Evolutionary conservation across 1,140 invertebrate species (phyloP), one percentile per base, ranked within the genome.

Genomic region (Zaprionus inermis): DNA sequence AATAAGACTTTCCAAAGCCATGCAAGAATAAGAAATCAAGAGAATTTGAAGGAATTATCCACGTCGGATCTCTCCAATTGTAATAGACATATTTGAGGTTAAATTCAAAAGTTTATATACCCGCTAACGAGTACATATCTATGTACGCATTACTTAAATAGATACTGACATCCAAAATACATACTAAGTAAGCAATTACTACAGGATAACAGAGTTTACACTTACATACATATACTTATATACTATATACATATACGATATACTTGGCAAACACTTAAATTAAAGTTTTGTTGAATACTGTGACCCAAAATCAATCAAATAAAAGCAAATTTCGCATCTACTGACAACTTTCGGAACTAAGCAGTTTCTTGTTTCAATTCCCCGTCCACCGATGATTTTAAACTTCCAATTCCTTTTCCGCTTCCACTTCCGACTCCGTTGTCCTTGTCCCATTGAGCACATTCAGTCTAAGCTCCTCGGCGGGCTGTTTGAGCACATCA

Each of bases 221-320:
- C 63, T 64, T 56, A 57, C 59, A 76, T 56, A 57, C 55, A 76
- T 57, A 77, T 61, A 67, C 30, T 49, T 30, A 72, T 58, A 54
- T 34, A 61, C 54, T 41, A 28, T 57, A 54, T 65, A 67, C 22
- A 72, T 36, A 72, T 41, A 72, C 9, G 49, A 57, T 64, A 68
- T 34, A 72, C 9, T 49, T 52, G 57, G 68, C n/a, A 64, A 36
- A 59, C 16, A 71, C 34, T 32, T 38, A 70, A 73, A 67, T 70
- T 79, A 74, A 72, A 72, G 61, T 86, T 88, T 68, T 82, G 83
- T 88, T 86, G 75, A 56, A 76, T 78, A 75, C 82, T 88, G 83
- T 89, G 77, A 88, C 88, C 74, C 65, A 72, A 60, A 72, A 89
- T 89, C 83, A 88, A 88, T 89, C 72, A 89, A 88, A 88, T 88